Evolutionary conservation across 1,140 invertebrate species (phyloP).

Genomic region (Caenorhabditis inopinata): DNA sequence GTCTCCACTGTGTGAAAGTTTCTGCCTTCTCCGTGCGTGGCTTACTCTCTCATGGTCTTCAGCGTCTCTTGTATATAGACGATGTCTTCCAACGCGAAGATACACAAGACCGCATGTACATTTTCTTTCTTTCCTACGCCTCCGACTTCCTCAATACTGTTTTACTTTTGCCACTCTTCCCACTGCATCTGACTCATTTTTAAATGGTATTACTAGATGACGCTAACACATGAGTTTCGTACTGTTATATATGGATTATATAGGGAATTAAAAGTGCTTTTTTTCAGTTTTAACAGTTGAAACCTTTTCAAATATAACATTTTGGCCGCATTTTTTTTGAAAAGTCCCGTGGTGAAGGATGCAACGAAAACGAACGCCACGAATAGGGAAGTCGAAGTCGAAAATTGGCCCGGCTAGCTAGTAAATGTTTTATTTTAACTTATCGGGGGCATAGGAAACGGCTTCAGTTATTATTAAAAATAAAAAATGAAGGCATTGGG

Average conservation of each 20-base stretch:
- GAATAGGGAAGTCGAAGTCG: too few relatives aligned
- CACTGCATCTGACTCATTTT: background rate
- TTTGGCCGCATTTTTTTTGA: too few relatives aligned
- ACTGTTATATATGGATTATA: background rate
- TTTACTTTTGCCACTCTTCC: background rate
- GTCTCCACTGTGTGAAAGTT: background rate
- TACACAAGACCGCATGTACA: background rate
- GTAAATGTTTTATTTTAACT: too few relatives aligned
- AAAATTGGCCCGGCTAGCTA: too few relatives aligned
- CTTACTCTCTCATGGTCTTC: background rate
- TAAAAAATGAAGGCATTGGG: too few relatives aligned
- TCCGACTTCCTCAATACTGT: constrained; percentile 9
- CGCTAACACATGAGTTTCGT: background rate
- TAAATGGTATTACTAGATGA: background rate
- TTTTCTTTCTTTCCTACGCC: background rate
- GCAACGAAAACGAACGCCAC: too few relatives aligned
- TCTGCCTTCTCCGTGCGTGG: background rate
- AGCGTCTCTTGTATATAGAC: background rate
- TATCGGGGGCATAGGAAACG: too few relatives aligned
- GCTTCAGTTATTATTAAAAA: too few relatives aligned
- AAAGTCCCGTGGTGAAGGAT: too few relatives aligned
- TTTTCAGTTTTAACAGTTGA: too few relatives aligned
- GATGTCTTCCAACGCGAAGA: background rate
- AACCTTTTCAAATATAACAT: too few relatives aligned
- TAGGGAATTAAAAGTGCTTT: background rate